Conservation (phyloP, 2,113 vertebrate genomes). For the Pangasianodon hypophthalmus region DNA sequence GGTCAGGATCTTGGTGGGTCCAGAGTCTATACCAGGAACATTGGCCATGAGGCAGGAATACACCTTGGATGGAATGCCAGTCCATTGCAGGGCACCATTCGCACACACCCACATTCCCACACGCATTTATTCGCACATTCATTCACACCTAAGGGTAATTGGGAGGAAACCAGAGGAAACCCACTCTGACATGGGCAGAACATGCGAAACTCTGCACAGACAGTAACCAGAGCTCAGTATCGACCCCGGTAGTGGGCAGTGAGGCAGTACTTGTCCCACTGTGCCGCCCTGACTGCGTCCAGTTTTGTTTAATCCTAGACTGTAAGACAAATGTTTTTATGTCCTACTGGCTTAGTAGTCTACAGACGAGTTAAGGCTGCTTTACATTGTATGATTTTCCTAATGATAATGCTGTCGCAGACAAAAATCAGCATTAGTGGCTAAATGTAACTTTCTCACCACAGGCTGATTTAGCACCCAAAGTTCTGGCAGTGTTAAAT, state of each 20-base stretch:
- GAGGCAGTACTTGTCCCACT: not conserved
- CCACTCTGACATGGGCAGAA: not conserved
- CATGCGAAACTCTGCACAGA: not conserved
- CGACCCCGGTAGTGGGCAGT: not conserved
- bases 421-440: not conserved
- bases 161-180: not conserved
- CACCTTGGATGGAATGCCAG: not conserved
- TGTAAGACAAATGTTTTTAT: not conserved
- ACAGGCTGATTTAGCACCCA: not conserved
- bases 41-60: not conserved
- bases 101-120: not conserved
- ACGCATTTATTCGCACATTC: not conserved
- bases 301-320: not conserved
- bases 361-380: not conserved
- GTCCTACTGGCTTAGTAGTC: not conserved
- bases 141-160: not conserved
- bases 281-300: not conserved
- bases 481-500: not conserved
- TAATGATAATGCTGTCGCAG: not conserved
- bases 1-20: not conserved
- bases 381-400: not conserved
- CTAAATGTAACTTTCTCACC: not conserved
- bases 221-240: not conserved
- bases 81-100: not conserved
- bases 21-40: not conserved